Evolutionary conservation across 2,113 vertebrate genomes (phyloP).

Genomic region (Leptobrachium ailaonicum): DNA sequence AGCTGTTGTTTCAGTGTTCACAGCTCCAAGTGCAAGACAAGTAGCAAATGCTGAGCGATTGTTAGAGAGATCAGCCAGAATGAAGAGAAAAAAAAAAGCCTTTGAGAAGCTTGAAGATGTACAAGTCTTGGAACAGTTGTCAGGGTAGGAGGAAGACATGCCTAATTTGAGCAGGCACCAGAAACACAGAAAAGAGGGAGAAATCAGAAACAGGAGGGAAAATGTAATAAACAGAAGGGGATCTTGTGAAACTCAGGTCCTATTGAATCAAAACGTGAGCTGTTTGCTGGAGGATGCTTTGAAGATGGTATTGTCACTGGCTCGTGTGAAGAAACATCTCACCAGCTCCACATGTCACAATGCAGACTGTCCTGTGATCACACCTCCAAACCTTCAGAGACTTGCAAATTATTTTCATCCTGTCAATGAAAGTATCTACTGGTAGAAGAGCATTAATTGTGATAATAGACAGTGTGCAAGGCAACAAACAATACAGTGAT

Average conservation of each 20-base stretch:
- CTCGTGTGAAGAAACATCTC: constrained; percentile 40
- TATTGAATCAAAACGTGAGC: constrained; percentile 47
- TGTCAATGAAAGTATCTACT: constrained; percentile 43
- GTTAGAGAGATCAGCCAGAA: constrained; percentile 40
- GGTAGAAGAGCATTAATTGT: constrained; percentile 1
- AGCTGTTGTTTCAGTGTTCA: constrained; percentile 21
- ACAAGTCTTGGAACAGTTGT: constrained; percentile 43
- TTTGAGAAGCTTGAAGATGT: constrained; percentile 41
- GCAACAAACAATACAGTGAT: background rate
- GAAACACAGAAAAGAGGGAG: constrained; percentile 35
- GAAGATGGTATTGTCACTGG: constrained; percentile 51
- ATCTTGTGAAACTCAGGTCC: constrained; percentile 49
- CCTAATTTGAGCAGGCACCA: constrained; percentile 47
- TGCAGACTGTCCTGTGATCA: constrained; percentile 44
- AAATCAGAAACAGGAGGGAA: constrained; percentile 35
- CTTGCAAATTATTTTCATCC: constrained; percentile 45
- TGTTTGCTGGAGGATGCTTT: constrained; percentile 47
- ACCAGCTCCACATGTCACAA: constrained; percentile 40
- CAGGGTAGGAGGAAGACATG: constrained; percentile 39
- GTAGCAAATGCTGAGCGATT: constrained; percentile 44
- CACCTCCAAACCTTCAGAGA: constrained; percentile 36
- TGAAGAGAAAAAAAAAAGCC: background rate
- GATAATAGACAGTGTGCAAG: constrained; percentile 16
- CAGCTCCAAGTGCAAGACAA: constrained; percentile 23
- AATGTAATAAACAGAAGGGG: constrained; percentile 47